phyloP scores from a whole-genome alignment of 2,888 invertebrate genomes.

The Patella ulyssiponensis region DNA sequence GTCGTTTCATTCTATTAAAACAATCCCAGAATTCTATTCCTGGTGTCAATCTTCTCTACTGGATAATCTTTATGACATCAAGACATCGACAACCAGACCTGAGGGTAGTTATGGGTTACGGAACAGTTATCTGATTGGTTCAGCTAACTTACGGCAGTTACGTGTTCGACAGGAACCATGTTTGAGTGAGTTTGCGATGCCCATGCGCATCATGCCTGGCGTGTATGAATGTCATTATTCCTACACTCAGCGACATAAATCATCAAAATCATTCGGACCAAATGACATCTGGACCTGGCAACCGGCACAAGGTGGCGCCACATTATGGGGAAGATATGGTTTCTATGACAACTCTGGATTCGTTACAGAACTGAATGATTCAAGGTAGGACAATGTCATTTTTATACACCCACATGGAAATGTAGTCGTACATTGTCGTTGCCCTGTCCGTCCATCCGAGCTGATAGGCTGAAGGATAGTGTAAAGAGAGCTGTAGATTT shows the following conservation, averaged over 20 bases:
- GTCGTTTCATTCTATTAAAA: slow-evolving; percentile 41
- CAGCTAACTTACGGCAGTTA: slow-evolving; percentile 61
- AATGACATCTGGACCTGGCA: slow-evolving; percentile 30
- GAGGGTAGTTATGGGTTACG: slow-evolving; percentile 27
- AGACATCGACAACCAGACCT: slow-evolving; percentile 16
- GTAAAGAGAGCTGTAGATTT: too few relatives aligned
- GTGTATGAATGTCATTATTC: not conserved
- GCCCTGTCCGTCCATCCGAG: too few relatives aligned
- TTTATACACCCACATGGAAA: too few relatives aligned
- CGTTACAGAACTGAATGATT: slow-evolving; percentile 40
- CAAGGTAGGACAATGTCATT: slow-evolving; percentile 44
- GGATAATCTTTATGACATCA: slow-evolving; percentile 45
- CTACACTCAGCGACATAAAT: slow-evolving; percentile 14
- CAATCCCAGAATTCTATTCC: slow-evolving; percentile 49
- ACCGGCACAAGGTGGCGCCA: not conserved
- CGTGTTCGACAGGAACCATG: slow-evolving; percentile 49
- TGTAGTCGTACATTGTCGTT: too few relatives aligned
- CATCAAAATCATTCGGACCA: slow-evolving; percentile 19
- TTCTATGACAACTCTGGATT: slow-evolving; percentile 62
- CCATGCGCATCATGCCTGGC: not conserved
- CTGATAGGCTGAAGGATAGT: too few relatives aligned
- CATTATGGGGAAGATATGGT: slow-evolving; percentile 49
- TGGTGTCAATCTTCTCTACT: slow-evolving; percentile 58
- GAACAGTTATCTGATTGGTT: slow-evolving; percentile 57
- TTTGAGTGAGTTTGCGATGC: slow-evolving; percentile 1